A percentile compares a stretch with the other conserved stretches of the same genome.
These are phyloP conservation scores for Himantopus leucocephalus DNA, from an alignment of 2,113 vertebrate genomes.

Conservation along the genomic window DNA sequence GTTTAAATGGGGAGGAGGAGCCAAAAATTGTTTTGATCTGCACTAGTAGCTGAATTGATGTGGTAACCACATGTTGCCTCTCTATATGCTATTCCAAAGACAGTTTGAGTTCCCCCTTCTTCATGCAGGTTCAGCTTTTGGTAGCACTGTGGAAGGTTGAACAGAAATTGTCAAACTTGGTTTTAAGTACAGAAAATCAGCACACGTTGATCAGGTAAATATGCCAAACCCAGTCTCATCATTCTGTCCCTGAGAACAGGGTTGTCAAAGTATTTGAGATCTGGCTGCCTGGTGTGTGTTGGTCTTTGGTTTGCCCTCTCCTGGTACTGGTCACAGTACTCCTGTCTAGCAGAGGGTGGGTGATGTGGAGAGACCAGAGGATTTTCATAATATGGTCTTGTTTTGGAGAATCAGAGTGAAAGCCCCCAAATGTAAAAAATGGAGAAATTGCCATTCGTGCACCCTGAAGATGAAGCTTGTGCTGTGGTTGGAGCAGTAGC, in stretches of 20 bases:
- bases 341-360: too few relatives aligned
- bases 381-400: too few relatives aligned
- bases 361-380: not conserved
- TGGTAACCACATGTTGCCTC: not conserved
- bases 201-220: rapidly evolving
- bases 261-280: not conserved
- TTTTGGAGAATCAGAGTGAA: not conserved
- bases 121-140: rapidly evolving
- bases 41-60: not conserved
- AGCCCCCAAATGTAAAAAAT: too few relatives aligned
- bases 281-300: not conserved
- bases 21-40: not conserved
- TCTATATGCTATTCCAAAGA: rapidly evolving
- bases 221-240: rapidly evolving
- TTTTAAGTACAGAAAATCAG: not conserved
- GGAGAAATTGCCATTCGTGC: not conserved
- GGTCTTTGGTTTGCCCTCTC: not conserved
- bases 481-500: rapidly evolving
- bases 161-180: not conserved
- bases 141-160: rapidly evolving
- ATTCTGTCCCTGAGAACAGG: not conserved
- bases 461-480: not conserved
- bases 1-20: not conserved
- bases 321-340: too few relatives aligned
- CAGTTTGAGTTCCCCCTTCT: not conserved